phyloP scores from a whole-genome alignment of 92 coral and sea anemone species.

The Phymanthus crucifer region DNA sequence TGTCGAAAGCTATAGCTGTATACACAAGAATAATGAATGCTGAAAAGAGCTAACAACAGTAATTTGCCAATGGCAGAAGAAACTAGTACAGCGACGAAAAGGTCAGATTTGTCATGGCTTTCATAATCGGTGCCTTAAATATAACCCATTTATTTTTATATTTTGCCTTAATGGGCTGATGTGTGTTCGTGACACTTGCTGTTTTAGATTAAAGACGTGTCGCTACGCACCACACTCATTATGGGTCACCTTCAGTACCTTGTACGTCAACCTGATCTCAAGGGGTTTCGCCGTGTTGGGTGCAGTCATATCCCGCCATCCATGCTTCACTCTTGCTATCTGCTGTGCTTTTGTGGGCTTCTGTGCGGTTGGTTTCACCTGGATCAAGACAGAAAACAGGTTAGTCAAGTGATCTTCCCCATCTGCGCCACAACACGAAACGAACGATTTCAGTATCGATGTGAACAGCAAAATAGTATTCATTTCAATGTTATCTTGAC shows the following conservation, averaged over 20 bases:
- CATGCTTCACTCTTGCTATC: conserved; percentile 47
- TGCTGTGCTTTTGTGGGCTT: conserved; percentile 49
- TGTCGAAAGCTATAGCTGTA: no score
- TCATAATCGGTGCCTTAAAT: no score
- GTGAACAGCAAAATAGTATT: no score
- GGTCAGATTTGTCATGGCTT: no score
- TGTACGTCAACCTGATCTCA: conserved; percentile 54
- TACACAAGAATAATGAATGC: no score
- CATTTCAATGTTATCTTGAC: no score
- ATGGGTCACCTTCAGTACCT: conserved; percentile 69
- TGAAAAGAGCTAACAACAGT: no score
- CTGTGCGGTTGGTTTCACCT: conserved; percentile 67
- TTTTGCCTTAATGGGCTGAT: not conserved
- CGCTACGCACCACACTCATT: conserved; percentile 37
- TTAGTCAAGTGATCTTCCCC: not conserved
- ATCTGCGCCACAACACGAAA: no score
- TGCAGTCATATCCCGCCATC: conserved; percentile 18
- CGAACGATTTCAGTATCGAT: no score
- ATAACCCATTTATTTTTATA: no score
- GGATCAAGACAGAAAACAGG: conserved; percentile 56
- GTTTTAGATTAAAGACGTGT: conserved; percentile 2
- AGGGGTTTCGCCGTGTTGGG: conserved; percentile 46
- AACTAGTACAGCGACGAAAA: no score
- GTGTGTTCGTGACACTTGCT: not conserved
- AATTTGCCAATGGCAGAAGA: no score